These are phyloP conservation scores for Ruditapes philippinarum DNA, from an alignment of 1,140 invertebrate genomes.

Conservation along the genomic window DNA sequence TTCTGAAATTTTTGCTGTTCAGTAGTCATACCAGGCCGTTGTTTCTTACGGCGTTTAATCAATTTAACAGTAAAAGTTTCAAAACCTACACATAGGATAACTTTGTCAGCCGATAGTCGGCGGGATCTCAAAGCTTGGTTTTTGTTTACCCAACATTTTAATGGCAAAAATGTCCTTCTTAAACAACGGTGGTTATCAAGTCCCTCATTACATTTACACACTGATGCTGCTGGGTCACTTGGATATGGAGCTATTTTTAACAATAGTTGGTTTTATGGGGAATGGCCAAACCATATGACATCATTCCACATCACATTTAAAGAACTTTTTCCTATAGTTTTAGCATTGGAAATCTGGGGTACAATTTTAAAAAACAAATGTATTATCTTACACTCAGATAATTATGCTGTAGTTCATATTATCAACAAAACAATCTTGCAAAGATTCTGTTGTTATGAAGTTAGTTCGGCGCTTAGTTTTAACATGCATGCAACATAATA, in stretches of 20 bases:
- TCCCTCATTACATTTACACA: constrained; percentile 25
- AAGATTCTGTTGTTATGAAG: constrained; percentile 34
- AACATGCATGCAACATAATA: constrained; percentile 50
- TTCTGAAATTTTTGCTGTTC: background rate
- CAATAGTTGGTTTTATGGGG: constrained; percentile 17
- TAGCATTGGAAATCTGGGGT: constrained; percentile 37
- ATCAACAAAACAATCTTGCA: constrained; percentile 60
- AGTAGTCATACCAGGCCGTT: background rate
- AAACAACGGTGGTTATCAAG: constrained; percentile 19
- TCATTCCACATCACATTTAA: constrained; percentile 15
- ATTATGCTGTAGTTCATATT: constrained; percentile 50
- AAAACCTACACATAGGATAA: background rate
- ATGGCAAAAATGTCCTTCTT: constrained; percentile 54
- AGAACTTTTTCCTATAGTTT: constrained; percentile 58
- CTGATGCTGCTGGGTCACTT: constrained; percentile 35
- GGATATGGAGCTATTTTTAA: constrained; percentile 43
- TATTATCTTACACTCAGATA: constrained; percentile 52
- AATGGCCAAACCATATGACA: constrained; percentile 6
- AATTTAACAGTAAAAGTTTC: background rate
- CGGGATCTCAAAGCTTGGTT: background rate
- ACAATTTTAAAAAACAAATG: background rate
- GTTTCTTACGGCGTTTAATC: background rate
- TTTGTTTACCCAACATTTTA: constrained; percentile 50
- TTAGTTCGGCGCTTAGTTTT: constrained; percentile 56
- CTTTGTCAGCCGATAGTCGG: constrained; percentile 31